A percentile compares a stretch with the other conserved stretches of the same genome.
phyloP scores from a whole-genome alignment of 64 coral and sea anemone species.

The Dendronephthya gigantea region DNA sequence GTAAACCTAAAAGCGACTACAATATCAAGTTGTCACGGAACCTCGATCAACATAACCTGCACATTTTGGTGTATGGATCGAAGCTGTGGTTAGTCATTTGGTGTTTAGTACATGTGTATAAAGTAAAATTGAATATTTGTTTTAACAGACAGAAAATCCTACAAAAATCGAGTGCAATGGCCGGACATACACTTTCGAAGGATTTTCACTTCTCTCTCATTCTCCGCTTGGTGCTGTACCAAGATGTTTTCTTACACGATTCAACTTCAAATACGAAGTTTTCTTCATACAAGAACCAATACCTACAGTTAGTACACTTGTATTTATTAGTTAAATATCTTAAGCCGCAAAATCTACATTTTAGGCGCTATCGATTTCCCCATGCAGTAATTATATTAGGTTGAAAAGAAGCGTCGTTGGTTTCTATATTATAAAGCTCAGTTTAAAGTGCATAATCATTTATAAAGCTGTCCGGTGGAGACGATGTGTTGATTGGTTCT shows the following conservation, averaged over 20 bases:
- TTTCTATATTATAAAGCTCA: not conserved
- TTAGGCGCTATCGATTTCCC: too few relatives aligned
- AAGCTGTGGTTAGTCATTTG: too few relatives aligned
- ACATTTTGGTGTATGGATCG: not conserved
- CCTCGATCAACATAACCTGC: too few relatives aligned
- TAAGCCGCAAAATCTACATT: too few relatives aligned
- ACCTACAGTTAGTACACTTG: constrained; percentile 46
- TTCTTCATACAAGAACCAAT: constrained; percentile 63
- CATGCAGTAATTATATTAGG: too few relatives aligned
- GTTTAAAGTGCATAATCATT: not conserved
- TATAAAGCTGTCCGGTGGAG: too few relatives aligned
- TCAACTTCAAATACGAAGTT: constrained; percentile 84
- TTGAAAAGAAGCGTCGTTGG: not conserved
- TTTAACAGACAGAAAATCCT: constrained; percentile 64
- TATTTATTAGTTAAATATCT: not conserved
- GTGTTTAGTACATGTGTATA: too few relatives aligned
- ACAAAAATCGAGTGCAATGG: constrained; percentile 43
- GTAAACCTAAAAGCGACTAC: too few relatives aligned
- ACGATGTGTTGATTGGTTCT: not conserved
- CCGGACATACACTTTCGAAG: constrained; percentile 78
- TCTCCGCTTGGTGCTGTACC: constrained; percentile 60
- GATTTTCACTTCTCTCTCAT: constrained; percentile 81
- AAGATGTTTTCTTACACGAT: constrained; percentile 65
- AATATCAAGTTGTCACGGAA: too few relatives aligned
- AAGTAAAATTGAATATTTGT: not conserved